Evolutionary conservation across 2,888 invertebrate species (phyloP).

Genomic region (Hyposoter didymator): DNA sequence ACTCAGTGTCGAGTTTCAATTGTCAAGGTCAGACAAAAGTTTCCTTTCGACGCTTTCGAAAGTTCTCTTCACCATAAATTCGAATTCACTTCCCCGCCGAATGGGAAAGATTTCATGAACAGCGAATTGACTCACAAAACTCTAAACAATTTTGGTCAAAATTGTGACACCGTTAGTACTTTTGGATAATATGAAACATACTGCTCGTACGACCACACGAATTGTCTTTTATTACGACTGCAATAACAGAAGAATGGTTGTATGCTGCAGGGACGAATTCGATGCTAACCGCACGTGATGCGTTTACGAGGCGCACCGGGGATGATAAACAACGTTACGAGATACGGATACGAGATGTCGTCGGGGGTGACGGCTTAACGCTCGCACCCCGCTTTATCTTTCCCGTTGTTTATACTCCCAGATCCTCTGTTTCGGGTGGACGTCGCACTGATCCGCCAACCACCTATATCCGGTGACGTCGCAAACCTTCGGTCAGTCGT

Average conservation of each 20-base stretch:
- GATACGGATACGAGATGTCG: conserved; percentile 63
- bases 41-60: not conserved
- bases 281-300: conserved; percentile 55
- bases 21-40: not conserved
- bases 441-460: conserved; percentile 34
- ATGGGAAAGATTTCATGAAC: conserved; percentile 1
- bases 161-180: conserved; percentile 17
- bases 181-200: conserved; percentile 29
- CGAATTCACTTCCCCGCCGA: not conserved
- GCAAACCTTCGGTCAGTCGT: conserved; percentile 50
- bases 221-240: conserved; percentile 23
- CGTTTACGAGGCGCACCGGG: conserved; percentile 67
- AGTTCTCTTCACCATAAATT: not conserved
- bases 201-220: conserved; percentile 8
- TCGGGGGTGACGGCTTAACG: conserved; percentile 44
- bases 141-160: conserved; percentile 7
- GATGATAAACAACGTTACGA: conserved; percentile 72
- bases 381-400: conserved; percentile 44
- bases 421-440: conserved; percentile 21
- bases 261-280: conserved; percentile 26
- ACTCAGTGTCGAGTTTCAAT: not conserved
- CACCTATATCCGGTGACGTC: conserved; percentile 51
- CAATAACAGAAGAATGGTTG: conserved; percentile 35
- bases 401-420: conserved; percentile 47
- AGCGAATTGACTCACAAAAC: not conserved